Evolutionary conservation across 2,797 vertebrate species (phyloP).

Genomic region (Cyclopterus lumpus): DNA sequence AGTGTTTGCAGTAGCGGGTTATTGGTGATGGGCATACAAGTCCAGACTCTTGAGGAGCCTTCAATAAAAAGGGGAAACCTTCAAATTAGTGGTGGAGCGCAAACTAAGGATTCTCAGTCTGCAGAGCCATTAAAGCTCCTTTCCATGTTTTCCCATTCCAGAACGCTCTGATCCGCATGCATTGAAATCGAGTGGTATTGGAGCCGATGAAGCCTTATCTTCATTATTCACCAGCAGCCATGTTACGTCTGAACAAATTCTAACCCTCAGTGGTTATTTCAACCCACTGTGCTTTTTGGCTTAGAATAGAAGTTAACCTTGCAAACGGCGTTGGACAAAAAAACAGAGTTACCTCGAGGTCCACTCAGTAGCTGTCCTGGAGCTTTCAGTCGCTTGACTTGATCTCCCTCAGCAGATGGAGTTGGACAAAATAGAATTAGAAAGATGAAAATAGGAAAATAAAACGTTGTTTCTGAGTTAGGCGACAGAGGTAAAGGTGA

Average conservation of each 20-base stretch:
- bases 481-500: neutral
- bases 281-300: slow-evolving; percentile 1
- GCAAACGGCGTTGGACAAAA: neutral
- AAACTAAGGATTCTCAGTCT: neutral
- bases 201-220: slow-evolving; percentile 3
- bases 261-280: slow-evolving; percentile 8
- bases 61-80: neutral
- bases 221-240: slow-evolving; percentile 3
- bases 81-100: neutral
- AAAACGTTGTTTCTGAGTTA: neutral
- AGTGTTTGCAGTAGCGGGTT: no score
- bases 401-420: neutral
- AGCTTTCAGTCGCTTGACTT: neutral
- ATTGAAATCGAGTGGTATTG: neutral
- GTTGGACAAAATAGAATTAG: neutral
- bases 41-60: neutral
- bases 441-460: neutral
- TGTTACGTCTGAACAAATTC: neutral
- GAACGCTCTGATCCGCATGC: neutral
- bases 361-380: neutral
- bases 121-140: neutral
- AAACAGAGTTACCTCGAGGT: neutral
- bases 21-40: neutral
- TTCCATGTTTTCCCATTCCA: neutral
- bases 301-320: neutral